Percentiles rank a stretch among this genome's conserved stretches.
These are phyloP conservation scores for Spea hammondii DNA, from an alignment of 2,797 vertebrate genomes.

Conservation along the genomic window DNA sequence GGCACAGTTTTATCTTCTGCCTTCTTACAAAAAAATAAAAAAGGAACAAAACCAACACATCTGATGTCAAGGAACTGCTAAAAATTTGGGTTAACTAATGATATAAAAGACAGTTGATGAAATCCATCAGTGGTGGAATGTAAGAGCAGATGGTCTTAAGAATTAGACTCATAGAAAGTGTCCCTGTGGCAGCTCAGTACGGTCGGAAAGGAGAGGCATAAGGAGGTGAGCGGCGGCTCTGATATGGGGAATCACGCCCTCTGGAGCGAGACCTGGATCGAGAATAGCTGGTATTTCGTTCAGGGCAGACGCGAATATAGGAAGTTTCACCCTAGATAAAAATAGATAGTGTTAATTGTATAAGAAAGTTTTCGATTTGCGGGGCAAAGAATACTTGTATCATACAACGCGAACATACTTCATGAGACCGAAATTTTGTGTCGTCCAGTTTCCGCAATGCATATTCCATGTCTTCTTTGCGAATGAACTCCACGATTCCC, in stretches of 20 bases:
- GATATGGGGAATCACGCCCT: conserved; percentile 86
- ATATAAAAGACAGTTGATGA: conserved; percentile 57
- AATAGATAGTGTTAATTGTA: conserved; percentile 12
- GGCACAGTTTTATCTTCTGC: conserved; percentile 43
- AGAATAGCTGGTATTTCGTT: conserved; percentile 82
- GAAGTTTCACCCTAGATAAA: conserved; percentile 80
- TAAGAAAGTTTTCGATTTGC: no score
- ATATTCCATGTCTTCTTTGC: conserved; percentile 86
- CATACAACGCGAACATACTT: conserved; percentile 63
- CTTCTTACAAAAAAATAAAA: conserved; percentile 34
- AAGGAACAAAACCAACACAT: conserved; percentile 27
- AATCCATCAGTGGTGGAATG: conserved; percentile 68
- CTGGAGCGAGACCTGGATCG: conserved; percentile 85
- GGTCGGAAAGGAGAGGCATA: conserved; percentile 84
- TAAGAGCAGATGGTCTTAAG: conserved; percentile 66
- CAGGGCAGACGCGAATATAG: conserved; percentile 82
- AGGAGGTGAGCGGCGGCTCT: conserved; percentile 84
- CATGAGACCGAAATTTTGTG: conserved; percentile 82
- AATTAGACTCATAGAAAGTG: conserved; percentile 60
- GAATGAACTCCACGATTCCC: conserved; percentile 83
- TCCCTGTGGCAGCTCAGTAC: conserved; percentile 62
- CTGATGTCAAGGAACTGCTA: conserved; percentile 42
- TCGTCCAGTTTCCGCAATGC: conserved; percentile 80
- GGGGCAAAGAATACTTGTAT: not conserved
- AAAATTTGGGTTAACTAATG: conserved; percentile 32